These are phyloP conservation scores for Distichodus sexfasciatus DNA, from an alignment of 2,797 vertebrate genomes.

Conservation along the genomic window DNA sequence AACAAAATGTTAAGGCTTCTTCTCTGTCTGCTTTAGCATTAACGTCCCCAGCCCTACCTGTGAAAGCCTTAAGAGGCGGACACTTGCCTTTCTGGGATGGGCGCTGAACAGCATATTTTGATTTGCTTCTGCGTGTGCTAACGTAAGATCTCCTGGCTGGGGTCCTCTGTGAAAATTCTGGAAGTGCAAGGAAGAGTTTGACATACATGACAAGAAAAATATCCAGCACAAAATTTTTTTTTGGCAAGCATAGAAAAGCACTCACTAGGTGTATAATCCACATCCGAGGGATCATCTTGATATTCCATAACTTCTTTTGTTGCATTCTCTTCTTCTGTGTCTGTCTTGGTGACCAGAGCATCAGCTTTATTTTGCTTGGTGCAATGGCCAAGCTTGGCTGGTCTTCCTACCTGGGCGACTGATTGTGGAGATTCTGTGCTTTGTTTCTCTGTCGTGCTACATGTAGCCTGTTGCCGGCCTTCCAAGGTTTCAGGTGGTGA, in stretches of 20 bases:
- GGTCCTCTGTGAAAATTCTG: conserved; percentile 65
- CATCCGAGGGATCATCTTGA: conserved; percentile 71
- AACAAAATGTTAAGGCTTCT: no score
- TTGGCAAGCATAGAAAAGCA: conserved; percentile 15
- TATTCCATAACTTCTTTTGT: conserved; percentile 51
- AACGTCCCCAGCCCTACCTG: no score
- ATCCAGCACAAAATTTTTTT: not conserved
- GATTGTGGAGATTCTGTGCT: conserved; percentile 14
- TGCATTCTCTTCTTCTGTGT: conserved; percentile 50
- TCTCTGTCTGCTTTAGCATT: no score
- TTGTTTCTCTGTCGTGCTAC: conserved; percentile 35
- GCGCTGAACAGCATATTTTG: conserved; percentile 63
- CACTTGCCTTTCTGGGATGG: conserved; percentile 65
- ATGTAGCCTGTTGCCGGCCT: conserved; percentile 32
- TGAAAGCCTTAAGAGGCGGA: not conserved
- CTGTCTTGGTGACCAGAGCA: conserved; percentile 13
- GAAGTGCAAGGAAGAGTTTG: conserved; percentile 14
- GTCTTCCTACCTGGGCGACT: conserved; percentile 26
- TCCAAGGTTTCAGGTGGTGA: conserved; percentile 41
- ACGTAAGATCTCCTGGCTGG: conserved; percentile 59
- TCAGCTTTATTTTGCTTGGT: conserved; percentile 48
- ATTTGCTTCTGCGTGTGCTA: conserved; percentile 72
- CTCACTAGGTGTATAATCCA: conserved; percentile 74
- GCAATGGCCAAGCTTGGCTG: conserved; percentile 36
- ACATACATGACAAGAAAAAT: not conserved